Evolutionary conservation across 2,888 invertebrate species (phyloP).

Genomic region (Nipponacmea schrenckii): DNA sequence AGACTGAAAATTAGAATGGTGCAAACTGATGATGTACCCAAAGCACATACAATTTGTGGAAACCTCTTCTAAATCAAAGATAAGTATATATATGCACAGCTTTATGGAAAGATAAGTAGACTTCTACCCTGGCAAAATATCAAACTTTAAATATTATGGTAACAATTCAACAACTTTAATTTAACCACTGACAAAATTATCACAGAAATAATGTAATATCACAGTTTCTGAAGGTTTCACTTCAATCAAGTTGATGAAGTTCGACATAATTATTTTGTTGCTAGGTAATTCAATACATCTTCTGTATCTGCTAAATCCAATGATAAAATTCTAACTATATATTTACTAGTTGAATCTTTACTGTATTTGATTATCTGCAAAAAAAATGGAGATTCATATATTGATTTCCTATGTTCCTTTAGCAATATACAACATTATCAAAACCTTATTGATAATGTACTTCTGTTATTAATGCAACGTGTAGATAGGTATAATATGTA

Average conservation of each 20-base stretch:
- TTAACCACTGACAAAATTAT: background rate
- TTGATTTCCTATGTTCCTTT: no score
- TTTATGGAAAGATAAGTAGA: no score
- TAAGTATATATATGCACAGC: no score
- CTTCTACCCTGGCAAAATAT: background rate
- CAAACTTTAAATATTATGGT: background rate
- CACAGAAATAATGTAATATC: background rate
- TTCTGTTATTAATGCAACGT: no score
- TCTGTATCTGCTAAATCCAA: constrained; percentile 7
- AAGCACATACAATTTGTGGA: no score
- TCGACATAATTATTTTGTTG: background rate
- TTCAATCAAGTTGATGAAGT: background rate
- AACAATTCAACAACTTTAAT: background rate
- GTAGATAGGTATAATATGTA: no score
- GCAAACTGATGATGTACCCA: no score
- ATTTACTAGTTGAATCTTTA: constrained; percentile 12
- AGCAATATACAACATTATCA: no score
- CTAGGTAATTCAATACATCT: constrained; percentile 3
- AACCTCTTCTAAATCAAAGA: no score
- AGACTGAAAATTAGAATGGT: no score
- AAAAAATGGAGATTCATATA: no score
- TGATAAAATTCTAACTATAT: constrained; percentile 12
- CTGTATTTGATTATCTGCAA: constrained; percentile 17
- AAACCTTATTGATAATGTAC: no score
- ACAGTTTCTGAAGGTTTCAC: background rate